These are phyloP conservation scores for Prochilodus magdalenae DNA, from an alignment of 2,113 vertebrate genomes.

Conservation along the genomic window DNA sequence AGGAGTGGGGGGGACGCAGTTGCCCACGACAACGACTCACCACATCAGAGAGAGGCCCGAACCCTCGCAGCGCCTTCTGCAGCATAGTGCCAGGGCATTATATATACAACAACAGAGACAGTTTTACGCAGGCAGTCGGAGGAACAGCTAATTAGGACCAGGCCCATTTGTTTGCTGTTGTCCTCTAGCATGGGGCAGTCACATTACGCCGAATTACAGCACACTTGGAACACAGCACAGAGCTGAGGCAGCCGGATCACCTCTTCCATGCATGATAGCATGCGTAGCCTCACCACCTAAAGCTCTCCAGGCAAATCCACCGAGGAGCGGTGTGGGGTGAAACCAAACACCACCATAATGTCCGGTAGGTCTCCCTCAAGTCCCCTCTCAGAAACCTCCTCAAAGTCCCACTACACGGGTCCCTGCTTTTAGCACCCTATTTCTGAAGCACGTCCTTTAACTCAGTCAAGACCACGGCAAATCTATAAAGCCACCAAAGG, in stretches of 20 bases:
- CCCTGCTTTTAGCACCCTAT: slow-evolving; percentile 38
- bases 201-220: slow-evolving; percentile 37
- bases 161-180: slow-evolving; percentile 58
- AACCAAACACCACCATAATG: slow-evolving; percentile 25
- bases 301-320: slow-evolving; percentile 27
- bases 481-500: slow-evolving; percentile 42
- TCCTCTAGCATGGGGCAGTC: slow-evolving; percentile 54
- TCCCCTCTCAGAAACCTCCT: slow-evolving; percentile 42
- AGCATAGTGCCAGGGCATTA: slow-evolving; percentile 60
- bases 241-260: slow-evolving; percentile 8
- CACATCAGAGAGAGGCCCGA: slow-evolving; percentile 67
- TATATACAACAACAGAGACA: slow-evolving; percentile 55
- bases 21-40: slow-evolving; percentile 52
- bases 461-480: slow-evolving; percentile 41
- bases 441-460: slow-evolving; percentile 39
- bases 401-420: slow-evolving; percentile 24
- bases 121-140: slow-evolving; percentile 50
- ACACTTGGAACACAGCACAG: slow-evolving; percentile 22
- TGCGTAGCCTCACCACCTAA: slow-evolving; percentile 3
- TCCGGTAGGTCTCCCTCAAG: slow-evolving; percentile 27
- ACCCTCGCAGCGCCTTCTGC: slow-evolving; percentile 56
- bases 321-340: slow-evolving; percentile 18
- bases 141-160: slow-evolving; percentile 69
- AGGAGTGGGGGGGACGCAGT: slow-evolving; percentile 40
- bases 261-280: slow-evolving; percentile 12